phyloP scores from a whole-genome alignment of 1,140 invertebrate genomes.

The Acyrthosiphon pisum region DNA sequence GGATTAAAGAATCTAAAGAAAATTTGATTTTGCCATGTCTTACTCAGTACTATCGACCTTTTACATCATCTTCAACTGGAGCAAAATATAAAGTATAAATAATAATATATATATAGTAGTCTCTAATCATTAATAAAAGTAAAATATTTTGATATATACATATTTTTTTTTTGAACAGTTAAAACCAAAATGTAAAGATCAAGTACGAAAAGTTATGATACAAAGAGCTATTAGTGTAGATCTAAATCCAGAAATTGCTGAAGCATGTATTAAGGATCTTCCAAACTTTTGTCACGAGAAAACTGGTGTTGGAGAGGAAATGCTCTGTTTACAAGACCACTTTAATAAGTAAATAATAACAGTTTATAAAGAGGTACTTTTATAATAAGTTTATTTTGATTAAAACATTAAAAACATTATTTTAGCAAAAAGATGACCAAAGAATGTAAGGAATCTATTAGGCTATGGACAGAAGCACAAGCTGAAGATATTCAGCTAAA shows the following conservation, averaged over 20 bases:
- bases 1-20: conserved; percentile 69
- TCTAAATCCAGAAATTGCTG: conserved; percentile 92
- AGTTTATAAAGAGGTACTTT: background rate
- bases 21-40: conserved; percentile 91
- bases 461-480: conserved; percentile 90
- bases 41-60: conserved; percentile 72
- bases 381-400: background rate
- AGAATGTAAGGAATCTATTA: conserved; percentile 75
- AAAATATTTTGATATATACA: background rate
- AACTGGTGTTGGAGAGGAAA: conserved; percentile 84
- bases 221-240: conserved; percentile 90
- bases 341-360: conserved; percentile 71
- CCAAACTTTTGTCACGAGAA: conserved; percentile 83
- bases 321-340: conserved; percentile 91
- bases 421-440: conserved; percentile 58
- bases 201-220: conserved; percentile 90
- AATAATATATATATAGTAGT: background rate
- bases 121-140: background rate
- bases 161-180: conserved; percentile 63
- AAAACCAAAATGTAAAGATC: conserved; percentile 73
- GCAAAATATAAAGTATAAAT: conserved; percentile 25
- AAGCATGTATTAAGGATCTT: conserved; percentile 85
- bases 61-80: conserved; percentile 65
- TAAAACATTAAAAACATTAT: conserved; percentile 34
- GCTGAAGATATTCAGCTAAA: conserved; percentile 86